These are phyloP conservation scores for Podocnemis expansa DNA, from an alignment of 2,113 vertebrate genomes.

Conservation along the genomic window DNA sequence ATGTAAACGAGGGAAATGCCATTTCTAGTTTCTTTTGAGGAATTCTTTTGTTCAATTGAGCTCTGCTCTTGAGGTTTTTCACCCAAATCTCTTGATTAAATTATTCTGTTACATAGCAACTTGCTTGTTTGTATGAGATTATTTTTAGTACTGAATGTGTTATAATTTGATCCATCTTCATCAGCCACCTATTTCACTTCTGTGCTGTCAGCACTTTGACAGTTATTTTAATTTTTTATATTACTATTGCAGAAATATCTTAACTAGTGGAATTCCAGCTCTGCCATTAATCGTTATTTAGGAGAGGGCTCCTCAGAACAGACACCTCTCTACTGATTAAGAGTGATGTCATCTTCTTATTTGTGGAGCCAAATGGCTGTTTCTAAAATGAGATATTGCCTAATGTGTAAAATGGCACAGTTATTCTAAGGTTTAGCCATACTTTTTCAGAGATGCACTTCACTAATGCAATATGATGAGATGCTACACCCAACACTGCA, in stretches of 20 bases:
- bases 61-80: slow-evolving; percentile 37
- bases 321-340: not conserved
- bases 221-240: not conserved
- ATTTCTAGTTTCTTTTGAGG: slow-evolving; percentile 51
- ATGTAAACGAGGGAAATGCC: slow-evolving; percentile 19
- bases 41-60: slow-evolving; percentile 52
- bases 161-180: slow-evolving; percentile 36
- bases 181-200: slow-evolving; percentile 56
- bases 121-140: slow-evolving; percentile 47
- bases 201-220: slow-evolving; percentile 15
- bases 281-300: slow-evolving; percentile 53
- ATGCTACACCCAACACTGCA: not conserved
- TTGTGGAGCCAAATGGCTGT: not conserved
- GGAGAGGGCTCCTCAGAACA: slow-evolving; percentile 2
- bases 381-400: not conserved
- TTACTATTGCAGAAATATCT: slow-evolving; percentile 9
- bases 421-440: not conserved
- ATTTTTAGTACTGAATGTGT: slow-evolving; percentile 42
- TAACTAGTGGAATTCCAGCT: slow-evolving; percentile 20
- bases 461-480: no score
- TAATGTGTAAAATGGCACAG: not conserved
- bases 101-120: slow-evolving; percentile 43
- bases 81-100: slow-evolving; percentile 39
- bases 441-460: not conserved
- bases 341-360: not conserved